These are phyloP conservation scores for Calliphora vicina DNA, from an alignment of 1,140 invertebrate species.

Conservation along the genomic window DNA sequence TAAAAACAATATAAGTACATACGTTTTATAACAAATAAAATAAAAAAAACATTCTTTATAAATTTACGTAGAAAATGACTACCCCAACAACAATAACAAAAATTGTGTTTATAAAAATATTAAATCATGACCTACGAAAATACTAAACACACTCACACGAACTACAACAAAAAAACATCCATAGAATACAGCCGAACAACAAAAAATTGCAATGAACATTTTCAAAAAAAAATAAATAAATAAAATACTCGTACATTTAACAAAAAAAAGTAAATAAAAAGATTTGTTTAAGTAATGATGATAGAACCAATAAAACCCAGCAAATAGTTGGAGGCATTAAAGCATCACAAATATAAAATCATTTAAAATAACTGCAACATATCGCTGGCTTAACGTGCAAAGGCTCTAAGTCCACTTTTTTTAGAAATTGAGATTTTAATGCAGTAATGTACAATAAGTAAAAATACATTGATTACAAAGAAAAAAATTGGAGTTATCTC, in stretches of 20 bases:
- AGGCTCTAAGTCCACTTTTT: too few relatives aligned
- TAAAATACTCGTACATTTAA: background rate
- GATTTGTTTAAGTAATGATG: background rate
- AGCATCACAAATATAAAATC: too few relatives aligned
- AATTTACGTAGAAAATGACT: slow-evolving; percentile 1
- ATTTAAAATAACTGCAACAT: too few relatives aligned
- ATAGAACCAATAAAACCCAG: background rate
- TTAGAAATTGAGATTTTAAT: too few relatives aligned
- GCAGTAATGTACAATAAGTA: too few relatives aligned
- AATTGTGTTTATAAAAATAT: background rate
- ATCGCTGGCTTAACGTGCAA: too few relatives aligned
- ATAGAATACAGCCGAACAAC: background rate
- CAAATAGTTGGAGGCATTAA: background rate
- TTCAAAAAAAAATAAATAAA: background rate
- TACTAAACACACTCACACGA: background rate
- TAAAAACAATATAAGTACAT: too few relatives aligned
- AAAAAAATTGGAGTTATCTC: too few relatives aligned
- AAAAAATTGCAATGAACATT: background rate
- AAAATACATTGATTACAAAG: too few relatives aligned
- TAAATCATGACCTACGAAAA: slow-evolving; percentile 11
- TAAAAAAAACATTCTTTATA: background rate
- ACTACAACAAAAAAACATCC: background rate
- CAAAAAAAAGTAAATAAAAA: background rate
- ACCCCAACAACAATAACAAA: background rate
- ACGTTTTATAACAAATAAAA: too few relatives aligned